These are phyloP conservation scores for Oikopleura albicans DNA, from an alignment of 23 tunicate genomes.

Conservation along the genomic window DNA sequence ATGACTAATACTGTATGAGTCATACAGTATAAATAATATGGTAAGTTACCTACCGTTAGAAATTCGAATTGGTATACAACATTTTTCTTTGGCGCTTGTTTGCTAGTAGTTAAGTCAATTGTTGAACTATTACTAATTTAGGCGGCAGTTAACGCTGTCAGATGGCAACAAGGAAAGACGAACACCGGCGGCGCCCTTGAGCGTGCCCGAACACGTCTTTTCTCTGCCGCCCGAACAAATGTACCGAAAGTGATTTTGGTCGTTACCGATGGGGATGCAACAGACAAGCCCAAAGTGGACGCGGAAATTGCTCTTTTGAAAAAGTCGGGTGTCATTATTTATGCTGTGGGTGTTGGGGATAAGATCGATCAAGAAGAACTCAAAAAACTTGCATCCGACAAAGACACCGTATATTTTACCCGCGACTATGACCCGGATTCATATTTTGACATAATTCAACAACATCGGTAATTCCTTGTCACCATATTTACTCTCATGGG, in stretches of 20 bases:
- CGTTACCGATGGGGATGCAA: constrained; percentile 3
- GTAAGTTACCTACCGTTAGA: too few relatives aligned
- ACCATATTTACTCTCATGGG: too few relatives aligned
- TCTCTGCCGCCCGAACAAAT: neutral
- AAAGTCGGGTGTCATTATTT: neutral
- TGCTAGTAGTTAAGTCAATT: too few relatives aligned
- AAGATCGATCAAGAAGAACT: neutral
- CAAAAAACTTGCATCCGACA: neutral
- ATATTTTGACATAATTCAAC: too few relatives aligned
- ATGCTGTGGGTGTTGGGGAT: neutral
- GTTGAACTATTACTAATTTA: too few relatives aligned
- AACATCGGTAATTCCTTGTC: too few relatives aligned
- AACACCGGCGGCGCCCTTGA: constrained; percentile 14
- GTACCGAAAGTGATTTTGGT: constrained; percentile 8
- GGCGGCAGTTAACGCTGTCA: neutral
- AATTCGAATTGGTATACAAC: too few relatives aligned
- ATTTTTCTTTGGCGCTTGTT: too few relatives aligned
- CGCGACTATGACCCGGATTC: neutral
- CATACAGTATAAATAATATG: too few relatives aligned
- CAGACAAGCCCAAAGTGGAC: neutral
- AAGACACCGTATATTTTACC: neutral
- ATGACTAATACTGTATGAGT: too few relatives aligned
- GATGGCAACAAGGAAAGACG: neutral
- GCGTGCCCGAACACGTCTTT: neutral
- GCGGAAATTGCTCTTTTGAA: neutral